These are phyloP conservation scores for Eulimnadia texana DNA, from an alignment of 1,140 invertebrate genomes.

Conservation along the genomic window DNA sequence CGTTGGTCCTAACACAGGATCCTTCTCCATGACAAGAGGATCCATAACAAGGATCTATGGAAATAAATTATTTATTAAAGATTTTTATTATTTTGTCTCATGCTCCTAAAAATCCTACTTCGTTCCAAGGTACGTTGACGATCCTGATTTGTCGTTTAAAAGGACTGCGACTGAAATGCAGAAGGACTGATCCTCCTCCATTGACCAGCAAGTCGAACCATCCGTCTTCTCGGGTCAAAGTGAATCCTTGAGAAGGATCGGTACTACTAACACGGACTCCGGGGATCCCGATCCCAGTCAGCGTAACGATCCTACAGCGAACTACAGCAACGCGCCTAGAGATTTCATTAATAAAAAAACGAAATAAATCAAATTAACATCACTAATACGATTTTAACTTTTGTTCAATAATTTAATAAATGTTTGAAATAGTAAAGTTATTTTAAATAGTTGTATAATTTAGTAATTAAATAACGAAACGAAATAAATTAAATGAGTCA, in stretches of 20 bases:
- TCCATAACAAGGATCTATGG: constrained; percentile 72
- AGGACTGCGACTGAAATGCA: constrained; percentile 88
- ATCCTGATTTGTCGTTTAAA: constrained; percentile 71
- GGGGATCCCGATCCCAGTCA: constrained; percentile 83
- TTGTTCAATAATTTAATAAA: no score
- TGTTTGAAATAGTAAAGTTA: no score
- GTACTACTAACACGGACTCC: constrained; percentile 90
- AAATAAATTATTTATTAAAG: neutral
- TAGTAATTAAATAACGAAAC: no score
- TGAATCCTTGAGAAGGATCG: constrained; percentile 87
- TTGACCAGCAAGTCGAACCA: constrained; percentile 98
- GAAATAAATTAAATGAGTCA: no score
- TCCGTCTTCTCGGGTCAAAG: constrained; percentile 79
- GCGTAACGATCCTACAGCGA: constrained; percentile 84
- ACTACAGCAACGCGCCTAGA: constrained; percentile 95
- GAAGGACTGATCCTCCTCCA: constrained; percentile 91
- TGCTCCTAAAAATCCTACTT: constrained; percentile 85
- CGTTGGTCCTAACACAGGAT: constrained; percentile 44
- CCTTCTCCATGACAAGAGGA: constrained; percentile 65
- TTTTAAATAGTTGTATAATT: no score
- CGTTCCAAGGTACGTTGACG: constrained; percentile 88
- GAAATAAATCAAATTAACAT: no score
- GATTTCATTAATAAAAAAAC: constrained; percentile 26
- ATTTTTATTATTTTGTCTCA: neutral
- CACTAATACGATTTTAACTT: no score